A percentile compares a stretch with the other conserved stretches of the same genome.
These are phyloP conservation scores for Athene noctua DNA, from an alignment of 2,113 vertebrate genomes.

Conservation along the genomic window DNA sequence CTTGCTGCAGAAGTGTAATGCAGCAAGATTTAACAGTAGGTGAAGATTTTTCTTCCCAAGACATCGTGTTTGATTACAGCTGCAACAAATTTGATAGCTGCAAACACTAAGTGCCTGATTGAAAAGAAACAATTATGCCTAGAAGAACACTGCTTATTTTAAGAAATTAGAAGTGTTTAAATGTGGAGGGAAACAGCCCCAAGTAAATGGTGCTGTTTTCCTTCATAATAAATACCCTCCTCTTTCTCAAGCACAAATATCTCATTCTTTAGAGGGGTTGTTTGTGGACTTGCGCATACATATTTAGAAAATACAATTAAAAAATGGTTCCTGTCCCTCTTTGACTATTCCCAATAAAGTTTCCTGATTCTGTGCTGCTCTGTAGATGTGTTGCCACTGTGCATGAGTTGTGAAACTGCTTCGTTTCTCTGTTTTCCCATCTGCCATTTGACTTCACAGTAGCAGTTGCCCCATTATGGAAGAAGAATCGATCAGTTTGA, in stretches of 20 bases:
- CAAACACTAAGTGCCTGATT: conserved; percentile 37
- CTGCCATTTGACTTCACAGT: not conserved
- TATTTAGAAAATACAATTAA: not conserved
- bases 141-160: conserved; percentile 61
- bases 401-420: not conserved
- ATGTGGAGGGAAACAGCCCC: conserved; percentile 21
- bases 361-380: not conserved
- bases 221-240: conserved; percentile 1
- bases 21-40: not conserved
- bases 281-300: not conserved
- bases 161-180: conserved; percentile 58
- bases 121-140: conserved; percentile 65
- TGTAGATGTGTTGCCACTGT: not conserved
- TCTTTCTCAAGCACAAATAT: not conserved
- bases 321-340: not conserved
- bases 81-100: conserved; percentile 50
- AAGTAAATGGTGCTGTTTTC: conserved; percentile 43
- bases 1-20: not conserved
- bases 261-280: not conserved
- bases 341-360: not conserved
- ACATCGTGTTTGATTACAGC: conserved; percentile 27
- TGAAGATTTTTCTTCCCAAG: conserved; percentile 8
- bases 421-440: not conserved
- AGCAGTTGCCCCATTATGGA: not conserved
- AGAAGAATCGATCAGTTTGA: not conserved